Percentiles rank a stretch among this genome's conserved stretches.
These are phyloP conservation scores for Miniopterus natalensis DNA, from an alignment of 2,113 vertebrate genomes.

Conservation along the genomic window DNA sequence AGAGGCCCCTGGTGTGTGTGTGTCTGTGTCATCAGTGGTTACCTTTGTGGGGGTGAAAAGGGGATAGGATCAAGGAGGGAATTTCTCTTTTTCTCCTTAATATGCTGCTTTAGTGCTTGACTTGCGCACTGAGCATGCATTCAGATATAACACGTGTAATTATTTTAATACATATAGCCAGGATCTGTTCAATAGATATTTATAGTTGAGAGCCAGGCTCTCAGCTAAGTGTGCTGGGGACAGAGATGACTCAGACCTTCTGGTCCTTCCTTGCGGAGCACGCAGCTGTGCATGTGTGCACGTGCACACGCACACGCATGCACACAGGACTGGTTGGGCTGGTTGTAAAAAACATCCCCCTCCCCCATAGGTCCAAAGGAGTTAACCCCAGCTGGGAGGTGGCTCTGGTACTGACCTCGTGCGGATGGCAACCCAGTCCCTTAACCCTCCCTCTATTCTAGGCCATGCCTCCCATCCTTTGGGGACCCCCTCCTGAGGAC, in stretches of 20 bases:
- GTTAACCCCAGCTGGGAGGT: not conserved
- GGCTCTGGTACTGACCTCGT: not conserved
- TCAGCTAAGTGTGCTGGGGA: not conserved
- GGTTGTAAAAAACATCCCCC: not conserved
- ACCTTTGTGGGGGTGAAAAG: not conserved
- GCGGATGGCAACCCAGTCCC: too few species aligned
- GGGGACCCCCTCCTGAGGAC: not conserved
- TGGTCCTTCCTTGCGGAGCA: not conserved
- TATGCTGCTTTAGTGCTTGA: not conserved
- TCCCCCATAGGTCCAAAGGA: not conserved
- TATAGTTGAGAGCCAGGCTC: not conserved
- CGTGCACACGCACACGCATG: rapidly evolving
- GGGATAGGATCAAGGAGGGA: not conserved
- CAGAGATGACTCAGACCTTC: not conserved
- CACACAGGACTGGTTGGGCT: not conserved
- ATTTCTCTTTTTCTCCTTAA: not conserved
- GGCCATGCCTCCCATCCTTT: not conserved
- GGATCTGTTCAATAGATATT: not conserved
- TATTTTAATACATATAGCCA: not conserved
- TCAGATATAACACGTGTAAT: not conserved
- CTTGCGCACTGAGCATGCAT: not conserved
- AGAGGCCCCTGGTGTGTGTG: not conserved
- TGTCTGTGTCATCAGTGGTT: too few species aligned
- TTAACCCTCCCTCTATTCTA: not conserved
- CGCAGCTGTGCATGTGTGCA: too few species aligned